Evolutionary conservation across 1,140 invertebrate species (phyloP), one percentile per base, ranked within the genome.

Genomic region (Cheumatopsyche charites): DNA sequence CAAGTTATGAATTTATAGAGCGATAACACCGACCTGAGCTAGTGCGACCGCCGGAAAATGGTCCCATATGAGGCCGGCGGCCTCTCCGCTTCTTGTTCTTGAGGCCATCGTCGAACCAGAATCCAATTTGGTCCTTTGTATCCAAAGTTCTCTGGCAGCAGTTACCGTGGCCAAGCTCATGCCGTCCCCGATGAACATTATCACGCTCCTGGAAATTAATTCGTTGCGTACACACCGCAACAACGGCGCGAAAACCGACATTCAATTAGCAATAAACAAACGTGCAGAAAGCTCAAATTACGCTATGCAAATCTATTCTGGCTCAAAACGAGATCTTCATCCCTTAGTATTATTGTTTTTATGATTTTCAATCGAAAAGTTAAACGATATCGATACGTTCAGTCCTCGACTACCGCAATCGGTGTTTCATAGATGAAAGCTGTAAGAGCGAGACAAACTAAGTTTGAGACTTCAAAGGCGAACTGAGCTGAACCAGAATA

Each of bases 11-110:
- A 36, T 36, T 36, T 36, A 36, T 36, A 36, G 29, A 9, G 29
- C 29, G 29, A 36, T 36, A 52, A 52, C 19, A 25, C 15, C 42
- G 15, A 63, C 62, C 62, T 63, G 62, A 13, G 62, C 26, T 21
- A 63, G 19, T 17, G 62, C 62, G 3, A 63, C 62, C 4, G 62
- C 62, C 29, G 62, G 62, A 63, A 63, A 63, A 43, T 63, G 62
- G 41, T 63, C 62, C 62, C 62, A 63, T 42, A 63, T 63, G 15
- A 63, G 62, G 15, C 62, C 62, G n/a, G 62, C 26, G 29, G 62
- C 62, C 23, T 63, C 62, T n/a, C 62, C 62, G n/a, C 62, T 63
- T 63, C 62, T 63, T 15, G 29, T 63, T 43, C 62, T 63, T 63
- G 62, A 41, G n/a, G 29, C 41, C 12, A 43, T 63, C 15, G 62